Conservation (phyloP, 2,888 invertebrate genomes). For the Plebejus argus region DNA sequence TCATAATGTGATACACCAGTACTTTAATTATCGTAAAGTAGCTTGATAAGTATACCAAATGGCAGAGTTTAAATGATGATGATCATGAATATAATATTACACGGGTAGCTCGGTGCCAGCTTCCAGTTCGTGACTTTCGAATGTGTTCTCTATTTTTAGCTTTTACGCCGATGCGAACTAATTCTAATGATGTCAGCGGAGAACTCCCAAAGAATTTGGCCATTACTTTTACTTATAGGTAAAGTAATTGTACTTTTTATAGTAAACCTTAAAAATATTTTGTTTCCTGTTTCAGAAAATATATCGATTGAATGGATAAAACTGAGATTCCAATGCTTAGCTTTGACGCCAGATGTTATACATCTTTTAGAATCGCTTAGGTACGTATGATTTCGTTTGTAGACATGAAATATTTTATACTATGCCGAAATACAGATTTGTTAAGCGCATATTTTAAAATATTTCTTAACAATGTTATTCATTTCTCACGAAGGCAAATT, state of each 20-base stretch:
- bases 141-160: constrained; percentile 28
- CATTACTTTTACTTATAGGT: not conserved
- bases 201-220: not conserved
- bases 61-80: not conserved
- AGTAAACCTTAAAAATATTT: not conserved
- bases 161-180: constrained; percentile 26
- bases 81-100: constrained; percentile 1
- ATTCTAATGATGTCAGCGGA: constrained; percentile 15
- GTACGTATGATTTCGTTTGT: constrained; percentile 58
- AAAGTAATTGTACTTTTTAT: not conserved
- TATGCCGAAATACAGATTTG: constrained; percentile 73
- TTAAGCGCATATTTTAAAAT: constrained; percentile 49
- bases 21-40: too few relatives aligned
- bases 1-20: not conserved
- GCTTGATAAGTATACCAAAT: not conserved
- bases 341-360: constrained; percentile 84
- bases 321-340: constrained; percentile 88
- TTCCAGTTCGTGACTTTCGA: constrained; percentile 28
- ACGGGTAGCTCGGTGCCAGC: not conserved
- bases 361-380: constrained; percentile 85
- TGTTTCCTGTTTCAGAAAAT: constrained; percentile 75
- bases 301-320: constrained; percentile 90
- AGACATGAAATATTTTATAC: constrained; percentile 49
- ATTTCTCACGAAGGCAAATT: constrained; percentile 46
- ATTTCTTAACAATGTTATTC: constrained; percentile 72